Evolutionary conservation across 2,888 invertebrate genomes (phyloP), one percentile per base, ranked within the genome.

Genomic region (Xanthorhoe spadicearia): DNA sequence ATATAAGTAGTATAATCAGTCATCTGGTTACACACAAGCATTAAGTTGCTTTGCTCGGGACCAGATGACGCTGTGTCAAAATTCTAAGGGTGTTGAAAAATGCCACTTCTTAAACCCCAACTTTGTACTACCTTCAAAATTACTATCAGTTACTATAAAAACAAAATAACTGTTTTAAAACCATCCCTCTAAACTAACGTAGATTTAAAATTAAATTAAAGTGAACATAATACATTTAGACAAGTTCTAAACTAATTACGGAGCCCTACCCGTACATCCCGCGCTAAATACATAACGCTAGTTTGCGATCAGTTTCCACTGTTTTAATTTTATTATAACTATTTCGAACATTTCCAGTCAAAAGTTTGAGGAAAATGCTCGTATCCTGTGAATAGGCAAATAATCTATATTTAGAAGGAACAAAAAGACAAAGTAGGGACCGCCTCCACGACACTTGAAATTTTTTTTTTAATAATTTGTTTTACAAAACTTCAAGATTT

Each of bases 261-360:
- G 38, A 50, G 52, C 61, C 65, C 62, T 63, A 19, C 60, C n/a
- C n/a, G n/a, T n/a, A 17, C 60, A 51, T 18, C 58, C 50, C 68
- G 35, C 57, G 56, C 56, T 64, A 57, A 69, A 69, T 69, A 72
- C 70, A 73, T 72, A 69, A 71, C 64, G 61, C 60, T 64, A 68
- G 61, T 70, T 67, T 38, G 57, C 64, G 65, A 68, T 69, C 66
- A 65, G 65, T 71, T 57, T 28, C 8, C 54, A 57, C 63, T 68
- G 64, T 68, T 71, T 64, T 66, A 71, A 73, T 71, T 71, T 64
- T 69, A 68, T 71, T 70, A 54, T 51, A 64, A 57, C 62, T 56
- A 55, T 60, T 15, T 10, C 51, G 43, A 63, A 68, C 53, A 64
- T 58, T 60, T 52, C 38, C 35, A 54, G 10, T 28, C n/a, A 17